Conservation (phyloP, 37 sponge, comb jelly and placozoan genomes). For the Hormiphora californensis region DNA sequence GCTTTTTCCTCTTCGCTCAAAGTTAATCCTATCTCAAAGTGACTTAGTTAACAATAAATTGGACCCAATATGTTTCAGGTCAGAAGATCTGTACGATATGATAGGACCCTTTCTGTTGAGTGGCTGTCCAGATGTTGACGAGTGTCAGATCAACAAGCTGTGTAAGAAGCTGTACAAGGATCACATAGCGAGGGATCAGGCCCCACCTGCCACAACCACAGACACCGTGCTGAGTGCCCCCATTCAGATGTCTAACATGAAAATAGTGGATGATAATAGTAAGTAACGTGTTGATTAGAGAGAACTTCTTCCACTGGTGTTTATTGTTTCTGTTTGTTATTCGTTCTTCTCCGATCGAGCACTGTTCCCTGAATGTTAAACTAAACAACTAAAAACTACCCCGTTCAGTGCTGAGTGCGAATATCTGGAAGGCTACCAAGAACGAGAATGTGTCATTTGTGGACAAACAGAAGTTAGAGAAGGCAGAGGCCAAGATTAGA, state of each 20-base stretch:
- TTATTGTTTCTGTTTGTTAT: too few relatives aligned
- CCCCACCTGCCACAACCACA: too few relatives aligned
- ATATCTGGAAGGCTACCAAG: conserved; percentile 39
- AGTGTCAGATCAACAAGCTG: conserved; percentile 29
- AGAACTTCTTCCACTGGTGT: too few relatives aligned
- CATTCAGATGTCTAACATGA: conserved; percentile 30
- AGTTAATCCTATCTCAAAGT: too few relatives aligned
- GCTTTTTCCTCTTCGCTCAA: too few relatives aligned
- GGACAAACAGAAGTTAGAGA: conserved; percentile 73
- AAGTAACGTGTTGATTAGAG: too few relatives aligned
- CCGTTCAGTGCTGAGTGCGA: conserved; percentile 16
- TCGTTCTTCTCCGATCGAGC: too few relatives aligned
- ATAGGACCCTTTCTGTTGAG: conserved; percentile 32
- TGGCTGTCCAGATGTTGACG: conserved; percentile 31
- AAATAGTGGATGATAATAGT: background rate
- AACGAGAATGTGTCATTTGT: conserved; percentile 42
- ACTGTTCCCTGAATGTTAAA: too few relatives aligned
- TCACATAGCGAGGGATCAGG: too few relatives aligned
- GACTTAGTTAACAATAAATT: too few relatives aligned
- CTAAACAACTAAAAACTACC: too few relatives aligned
- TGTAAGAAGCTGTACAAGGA: background rate
- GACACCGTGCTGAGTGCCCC: conserved; percentile 10
- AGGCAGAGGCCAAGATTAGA: conserved; percentile 72
- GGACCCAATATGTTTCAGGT: background rate
- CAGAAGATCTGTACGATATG: conserved; percentile 34